Conservation (phyloP, 2,888 invertebrate species). For the Cerastis rubricosa region DNA sequence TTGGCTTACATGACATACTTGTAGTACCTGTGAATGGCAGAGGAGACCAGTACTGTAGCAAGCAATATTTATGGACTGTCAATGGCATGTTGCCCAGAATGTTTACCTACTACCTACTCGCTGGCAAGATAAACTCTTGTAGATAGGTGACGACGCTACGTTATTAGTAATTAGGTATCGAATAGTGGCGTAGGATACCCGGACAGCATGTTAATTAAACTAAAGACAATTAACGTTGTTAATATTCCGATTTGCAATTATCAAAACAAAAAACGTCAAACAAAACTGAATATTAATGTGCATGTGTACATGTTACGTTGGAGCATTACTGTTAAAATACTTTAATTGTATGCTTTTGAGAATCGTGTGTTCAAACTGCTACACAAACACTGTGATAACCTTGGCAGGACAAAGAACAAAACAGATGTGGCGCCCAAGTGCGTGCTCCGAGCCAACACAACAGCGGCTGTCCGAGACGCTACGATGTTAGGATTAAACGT, state of each 20-base stretch:
- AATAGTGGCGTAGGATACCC: neutral
- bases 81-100: conserved; percentile 1
- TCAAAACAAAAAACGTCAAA: conserved; percentile 7
- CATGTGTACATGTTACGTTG: conserved; percentile 27
- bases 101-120: neutral
- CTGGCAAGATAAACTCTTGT: neutral
- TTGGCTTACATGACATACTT: neutral
- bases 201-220: neutral
- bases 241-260: neutral
- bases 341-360: conserved; percentile 30
- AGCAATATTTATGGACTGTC: neutral
- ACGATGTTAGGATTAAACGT: conserved; percentile 62
- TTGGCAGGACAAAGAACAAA: conserved; percentile 78
- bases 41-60: neutral
- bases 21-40: neutral
- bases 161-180: neutral
- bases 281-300: conserved; percentile 30
- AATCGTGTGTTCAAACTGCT: conserved; percentile 36
- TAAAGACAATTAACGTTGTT: neutral
- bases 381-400: conserved; percentile 69
- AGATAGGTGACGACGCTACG: no score
- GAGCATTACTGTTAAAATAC: conserved; percentile 24
- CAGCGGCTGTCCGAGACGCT: conserved; percentile 56
- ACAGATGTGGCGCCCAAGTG: conserved; percentile 76
- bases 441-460: conserved; percentile 64